phyloP scores from a whole-genome alignment of 2,113 vertebrate genomes.

The Jacana jacana region DNA sequence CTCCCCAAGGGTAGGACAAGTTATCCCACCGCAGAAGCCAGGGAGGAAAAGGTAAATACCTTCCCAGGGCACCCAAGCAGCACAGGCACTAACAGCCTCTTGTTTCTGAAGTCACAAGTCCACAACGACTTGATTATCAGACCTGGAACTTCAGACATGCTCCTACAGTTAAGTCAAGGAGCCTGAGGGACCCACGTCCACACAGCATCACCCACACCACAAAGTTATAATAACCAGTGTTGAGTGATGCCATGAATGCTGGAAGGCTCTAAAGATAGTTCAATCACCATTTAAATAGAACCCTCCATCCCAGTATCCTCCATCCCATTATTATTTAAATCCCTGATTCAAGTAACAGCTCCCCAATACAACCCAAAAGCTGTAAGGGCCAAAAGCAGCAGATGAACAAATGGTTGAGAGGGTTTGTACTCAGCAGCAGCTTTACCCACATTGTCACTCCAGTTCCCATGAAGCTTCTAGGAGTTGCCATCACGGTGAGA shows the following conservation, averaged over 20 bases:
- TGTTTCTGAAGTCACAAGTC: background rate
- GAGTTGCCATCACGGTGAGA: background rate
- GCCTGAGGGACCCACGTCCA: background rate
- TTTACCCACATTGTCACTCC: fast-evolving
- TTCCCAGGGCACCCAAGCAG: background rate
- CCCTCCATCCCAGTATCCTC: background rate
- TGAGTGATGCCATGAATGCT: background rate
- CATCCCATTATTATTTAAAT: background rate
- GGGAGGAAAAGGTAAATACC: background rate
- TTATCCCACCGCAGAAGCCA: background rate
- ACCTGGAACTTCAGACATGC: background rate
- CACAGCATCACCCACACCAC: background rate
- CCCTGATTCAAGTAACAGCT: background rate
- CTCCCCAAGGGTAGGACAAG: fast-evolving
- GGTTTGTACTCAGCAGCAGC: background rate
- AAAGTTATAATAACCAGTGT: background rate
- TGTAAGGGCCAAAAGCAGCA: background rate
- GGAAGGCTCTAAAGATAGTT: background rate
- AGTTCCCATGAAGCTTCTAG: background rate
- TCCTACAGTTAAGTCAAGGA: background rate
- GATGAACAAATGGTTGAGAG: fast-evolving
- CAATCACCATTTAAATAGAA: background rate
- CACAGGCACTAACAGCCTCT: background rate
- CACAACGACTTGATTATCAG: background rate
- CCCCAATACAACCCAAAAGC: background rate